Evolutionary conservation across 30 jellyfish, hydroid and myxozoan genomes (phyloP).

Genomic region (Sanderia malayensis): DNA sequence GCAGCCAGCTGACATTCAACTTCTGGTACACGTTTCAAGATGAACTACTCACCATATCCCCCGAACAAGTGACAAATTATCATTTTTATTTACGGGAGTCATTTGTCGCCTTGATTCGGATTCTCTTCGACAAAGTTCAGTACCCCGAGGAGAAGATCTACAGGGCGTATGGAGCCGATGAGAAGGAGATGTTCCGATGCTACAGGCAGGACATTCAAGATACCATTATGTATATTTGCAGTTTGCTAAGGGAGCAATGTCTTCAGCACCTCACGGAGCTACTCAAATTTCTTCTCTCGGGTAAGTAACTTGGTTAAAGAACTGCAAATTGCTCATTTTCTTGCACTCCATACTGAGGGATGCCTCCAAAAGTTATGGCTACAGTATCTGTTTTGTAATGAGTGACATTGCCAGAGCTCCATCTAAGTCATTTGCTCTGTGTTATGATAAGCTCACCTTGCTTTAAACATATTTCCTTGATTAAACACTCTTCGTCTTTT

Average conservation of each 20-base stretch:
- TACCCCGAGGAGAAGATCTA: slow-evolving; percentile 56
- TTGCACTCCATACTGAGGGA: too few species aligned
- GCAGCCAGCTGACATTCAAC: slow-evolving; percentile 81
- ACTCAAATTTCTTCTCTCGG: slow-evolving; percentile 49
- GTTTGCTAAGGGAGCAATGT: slow-evolving; percentile 70
- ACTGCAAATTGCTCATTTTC: too few species aligned
- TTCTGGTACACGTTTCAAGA: slow-evolving; percentile 86
- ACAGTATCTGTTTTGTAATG: too few species aligned
- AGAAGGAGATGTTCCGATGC: slow-evolving; percentile 77
- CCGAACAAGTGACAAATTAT: slow-evolving; percentile 43
- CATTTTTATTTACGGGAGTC: slow-evolving; percentile 53
- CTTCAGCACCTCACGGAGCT: slow-evolving; percentile 54
- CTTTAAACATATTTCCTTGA: too few species aligned
- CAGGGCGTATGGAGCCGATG: slow-evolving; percentile 50
- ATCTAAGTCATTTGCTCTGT: too few species aligned
- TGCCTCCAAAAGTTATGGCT: too few species aligned
- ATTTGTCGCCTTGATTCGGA: slow-evolving; percentile 55
- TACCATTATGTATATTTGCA: slow-evolving; percentile 66
- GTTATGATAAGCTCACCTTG: too few species aligned
- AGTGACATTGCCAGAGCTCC: too few species aligned
- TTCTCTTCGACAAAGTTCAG: slow-evolving; percentile 58
- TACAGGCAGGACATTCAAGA: slow-evolving; percentile 86
- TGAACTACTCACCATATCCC: slow-evolving; percentile 54
- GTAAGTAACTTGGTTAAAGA: too few species aligned
- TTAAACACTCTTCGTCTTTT: too few species aligned